Evolutionary conservation across 2,113 vertebrate genomes (phyloP).

Genomic region (Lamprotornis superbus): DNA sequence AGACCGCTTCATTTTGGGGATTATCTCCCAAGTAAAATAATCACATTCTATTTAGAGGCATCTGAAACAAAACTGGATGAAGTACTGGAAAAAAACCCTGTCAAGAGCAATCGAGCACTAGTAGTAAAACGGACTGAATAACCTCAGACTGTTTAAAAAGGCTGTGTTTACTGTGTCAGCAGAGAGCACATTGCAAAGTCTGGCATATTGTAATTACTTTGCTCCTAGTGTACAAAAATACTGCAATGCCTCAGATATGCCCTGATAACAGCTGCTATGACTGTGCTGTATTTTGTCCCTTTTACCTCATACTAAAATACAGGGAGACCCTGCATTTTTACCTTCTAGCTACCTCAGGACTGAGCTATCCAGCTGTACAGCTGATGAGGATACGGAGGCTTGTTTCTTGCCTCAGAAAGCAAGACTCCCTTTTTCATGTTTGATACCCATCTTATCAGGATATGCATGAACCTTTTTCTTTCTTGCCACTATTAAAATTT

Average conservation of each 20-base stretch:
- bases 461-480: neutral
- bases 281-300: neutral
- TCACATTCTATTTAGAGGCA: neutral
- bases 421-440: neutral
- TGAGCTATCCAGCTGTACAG: neutral
- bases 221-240: neutral
- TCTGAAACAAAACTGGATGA: neutral
- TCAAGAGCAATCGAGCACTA: neutral
- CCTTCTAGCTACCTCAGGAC: neutral
- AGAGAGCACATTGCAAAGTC: neutral
- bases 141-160: slow-evolving; percentile 15
- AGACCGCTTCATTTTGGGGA: neutral
- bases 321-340: neutral
- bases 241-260: neutral
- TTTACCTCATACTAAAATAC: neutral
- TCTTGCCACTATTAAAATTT: neutral
- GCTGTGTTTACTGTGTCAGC: neutral
- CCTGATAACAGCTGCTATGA: neutral
- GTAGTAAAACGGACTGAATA: neutral
- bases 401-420: neutral
- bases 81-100: neutral
- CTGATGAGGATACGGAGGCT: neutral
- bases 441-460: neutral
- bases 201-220: neutral
- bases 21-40: slow-evolving; percentile 19